Evolutionary conservation across 35 echinoderm and acorn worm species (phyloP).

Genomic region (Lytechinus variegatus): DNA sequence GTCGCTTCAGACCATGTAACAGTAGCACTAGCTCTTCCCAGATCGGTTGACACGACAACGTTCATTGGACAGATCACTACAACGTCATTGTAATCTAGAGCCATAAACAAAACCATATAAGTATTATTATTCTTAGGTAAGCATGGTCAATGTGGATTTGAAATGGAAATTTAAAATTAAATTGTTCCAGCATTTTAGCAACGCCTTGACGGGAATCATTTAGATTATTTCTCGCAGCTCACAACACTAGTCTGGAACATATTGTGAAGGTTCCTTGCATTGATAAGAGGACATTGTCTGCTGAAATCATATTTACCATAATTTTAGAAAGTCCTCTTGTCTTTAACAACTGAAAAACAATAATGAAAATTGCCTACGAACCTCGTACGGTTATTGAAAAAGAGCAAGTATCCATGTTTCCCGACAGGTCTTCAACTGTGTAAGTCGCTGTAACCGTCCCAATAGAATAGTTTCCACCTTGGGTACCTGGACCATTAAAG

Average conservation of each 20-base stretch:
- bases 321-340: neutral
- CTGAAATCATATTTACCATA: neutral
- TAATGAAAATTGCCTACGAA: neutral
- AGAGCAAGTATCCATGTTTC: neutral
- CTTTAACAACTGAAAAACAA: neutral
- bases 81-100: neutral
- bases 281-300: neutral
- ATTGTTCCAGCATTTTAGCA: neutral
- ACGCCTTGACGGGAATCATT: neutral
- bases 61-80: neutral
- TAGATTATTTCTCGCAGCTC: neutral
- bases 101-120: too few relatives aligned
- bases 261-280: too few relatives aligned
- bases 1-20: neutral
- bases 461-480: neutral
- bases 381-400: neutral
- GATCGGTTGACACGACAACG: neutral
- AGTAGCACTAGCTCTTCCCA: neutral
- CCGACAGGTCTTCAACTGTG: neutral
- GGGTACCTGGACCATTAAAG: neutral
- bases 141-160: too few relatives aligned
- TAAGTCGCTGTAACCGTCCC: neutral
- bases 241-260: too few relatives aligned
- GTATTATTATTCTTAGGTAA: too few relatives aligned
- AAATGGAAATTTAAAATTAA: neutral